These are phyloP conservation scores for Ditylenchus weischeri DNA, from an alignment of 2,888 invertebrate genomes.

Conservation along the genomic window DNA sequence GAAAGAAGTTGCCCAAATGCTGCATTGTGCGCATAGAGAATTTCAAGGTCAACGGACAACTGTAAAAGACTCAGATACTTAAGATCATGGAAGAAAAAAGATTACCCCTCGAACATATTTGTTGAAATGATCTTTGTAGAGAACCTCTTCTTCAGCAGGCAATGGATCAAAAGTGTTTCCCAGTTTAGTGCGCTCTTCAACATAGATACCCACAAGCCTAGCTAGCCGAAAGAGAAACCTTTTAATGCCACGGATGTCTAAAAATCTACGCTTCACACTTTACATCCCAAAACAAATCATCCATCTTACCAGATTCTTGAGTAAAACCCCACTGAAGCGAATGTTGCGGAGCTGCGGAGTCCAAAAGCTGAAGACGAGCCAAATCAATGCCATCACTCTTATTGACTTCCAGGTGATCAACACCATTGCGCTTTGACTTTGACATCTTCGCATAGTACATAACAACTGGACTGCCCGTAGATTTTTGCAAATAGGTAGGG, in stretches of 20 bases:
- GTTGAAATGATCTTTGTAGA: slow-evolving; percentile 46
- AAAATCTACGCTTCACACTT: not conserved
- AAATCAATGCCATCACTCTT: slow-evolving; percentile 81
- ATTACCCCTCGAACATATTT: slow-evolving; percentile 50
- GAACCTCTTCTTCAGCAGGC: slow-evolving; percentile 21
- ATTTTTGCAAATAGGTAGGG: slow-evolving; percentile 54
- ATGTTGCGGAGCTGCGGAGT: slow-evolving; percentile 83
- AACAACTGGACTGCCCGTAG: slow-evolving; percentile 70
- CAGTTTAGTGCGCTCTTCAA: slow-evolving; percentile 28
- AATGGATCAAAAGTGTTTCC: not conserved
- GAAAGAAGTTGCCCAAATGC: slow-evolving; percentile 46
- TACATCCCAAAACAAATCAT: not conserved
- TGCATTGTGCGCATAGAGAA: slow-evolving; percentile 52
- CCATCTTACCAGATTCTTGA: slow-evolving; percentile 6
- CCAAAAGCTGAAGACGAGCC: slow-evolving; percentile 81
- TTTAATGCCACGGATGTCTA: slow-evolving; percentile 46
- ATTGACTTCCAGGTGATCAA: slow-evolving; percentile 65
- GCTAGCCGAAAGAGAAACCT: slow-evolving; percentile 48
- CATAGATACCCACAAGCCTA: slow-evolving; percentile 42
- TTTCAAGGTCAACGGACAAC: slow-evolving; percentile 49
- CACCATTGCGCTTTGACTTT: slow-evolving; percentile 92
- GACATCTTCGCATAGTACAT: slow-evolving; percentile 97
- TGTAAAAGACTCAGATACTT: slow-evolving; percentile 20
- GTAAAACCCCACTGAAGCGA: slow-evolving; percentile 74
- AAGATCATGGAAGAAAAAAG: not conserved